Base-by-base conservation (phyloP, 2,888 invertebrate genomes). In the Luffia ferchaultella region DNA sequence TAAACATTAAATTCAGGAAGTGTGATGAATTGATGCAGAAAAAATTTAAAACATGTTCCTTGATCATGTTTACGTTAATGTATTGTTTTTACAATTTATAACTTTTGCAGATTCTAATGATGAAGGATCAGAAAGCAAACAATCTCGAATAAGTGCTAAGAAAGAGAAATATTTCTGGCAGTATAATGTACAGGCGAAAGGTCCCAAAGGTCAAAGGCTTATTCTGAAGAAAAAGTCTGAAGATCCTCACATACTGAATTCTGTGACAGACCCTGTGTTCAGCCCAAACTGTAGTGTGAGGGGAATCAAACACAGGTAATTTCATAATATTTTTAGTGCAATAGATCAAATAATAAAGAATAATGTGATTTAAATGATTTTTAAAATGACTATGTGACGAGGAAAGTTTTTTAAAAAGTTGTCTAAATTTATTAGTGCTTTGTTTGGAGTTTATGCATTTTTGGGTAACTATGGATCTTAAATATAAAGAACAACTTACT, bases 161-260 rank as follows among this genome's bases (percentile, higher is more conserved):
- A 93, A 91, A 60, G 95, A 96, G 65, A 87, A 92, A 54, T 97
- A 88, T 76, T 98, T 98, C 73, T 98, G 98, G 98, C 98, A 98
- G 73, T 98, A 98, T 74, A 98, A 98, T 83, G 96, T 97, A 0
- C 98, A 98, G 78, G 94, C 97, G 1, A 97, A 98, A 78, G 97
- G 98, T 1, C 97, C 98, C 2, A 97, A 98, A 80, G 97, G 97
- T 43, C 95, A 96, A 72, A 86, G 96, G 55, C 84, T 96, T 54
- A 90, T 94, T 46, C 86, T 95, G 61, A 92, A 93, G 73, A 90
- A 93, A 48, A 92, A 93, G 65, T 88, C 92, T 42, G 93, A 93
- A 65, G 96, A 98, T 82, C 97, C 98, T 7, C 97, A 98, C 76
- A 88, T 93, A 44, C 84, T 97, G 54, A 92, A 95, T 67, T 92